Percentiles rank a stretch among this genome's conserved stretches.
phyloP scores from a whole-genome alignment of 2,113 vertebrate species.

The Tragelaphus buxtoni region DNA sequence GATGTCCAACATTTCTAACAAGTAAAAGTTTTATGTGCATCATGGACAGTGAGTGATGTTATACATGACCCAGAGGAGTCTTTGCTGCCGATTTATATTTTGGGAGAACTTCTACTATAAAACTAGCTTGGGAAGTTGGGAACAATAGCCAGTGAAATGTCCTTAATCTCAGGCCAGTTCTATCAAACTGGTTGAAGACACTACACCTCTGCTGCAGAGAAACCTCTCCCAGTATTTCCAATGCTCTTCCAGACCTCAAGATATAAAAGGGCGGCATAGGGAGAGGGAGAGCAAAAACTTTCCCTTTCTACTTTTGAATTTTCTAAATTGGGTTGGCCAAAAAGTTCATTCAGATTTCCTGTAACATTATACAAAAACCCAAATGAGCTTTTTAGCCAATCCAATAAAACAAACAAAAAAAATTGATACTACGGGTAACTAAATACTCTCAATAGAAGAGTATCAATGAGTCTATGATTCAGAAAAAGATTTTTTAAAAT shows the following conservation, averaged over 20 bases:
- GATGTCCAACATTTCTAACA: neutral
- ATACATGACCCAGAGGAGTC: neutral
- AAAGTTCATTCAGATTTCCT: neutral
- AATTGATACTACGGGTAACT: neutral
- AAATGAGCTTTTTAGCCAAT: neutral
- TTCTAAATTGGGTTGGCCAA: neutral
- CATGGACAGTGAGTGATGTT: neutral
- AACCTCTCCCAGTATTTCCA: neutral
- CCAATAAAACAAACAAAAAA: neutral
- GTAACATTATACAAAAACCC: neutral
- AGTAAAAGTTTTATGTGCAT: neutral
- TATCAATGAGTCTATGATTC: neutral
- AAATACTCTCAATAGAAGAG: neutral
- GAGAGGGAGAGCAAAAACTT: neutral
- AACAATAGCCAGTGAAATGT: neutral
- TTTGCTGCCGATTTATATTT: neutral
- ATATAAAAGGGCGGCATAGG: neutral
- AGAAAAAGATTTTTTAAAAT: neutral
- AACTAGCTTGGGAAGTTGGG: neutral
- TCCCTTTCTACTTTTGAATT: neutral
- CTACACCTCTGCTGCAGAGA: neutral
- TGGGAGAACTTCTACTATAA: neutral
- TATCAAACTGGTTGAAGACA: fast-evolving
- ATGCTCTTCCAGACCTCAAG: neutral
- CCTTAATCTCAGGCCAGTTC: neutral